phyloP scores from a whole-genome alignment of 1,140 invertebrate genomes.

The Rhizoglyphus robini region DNA sequence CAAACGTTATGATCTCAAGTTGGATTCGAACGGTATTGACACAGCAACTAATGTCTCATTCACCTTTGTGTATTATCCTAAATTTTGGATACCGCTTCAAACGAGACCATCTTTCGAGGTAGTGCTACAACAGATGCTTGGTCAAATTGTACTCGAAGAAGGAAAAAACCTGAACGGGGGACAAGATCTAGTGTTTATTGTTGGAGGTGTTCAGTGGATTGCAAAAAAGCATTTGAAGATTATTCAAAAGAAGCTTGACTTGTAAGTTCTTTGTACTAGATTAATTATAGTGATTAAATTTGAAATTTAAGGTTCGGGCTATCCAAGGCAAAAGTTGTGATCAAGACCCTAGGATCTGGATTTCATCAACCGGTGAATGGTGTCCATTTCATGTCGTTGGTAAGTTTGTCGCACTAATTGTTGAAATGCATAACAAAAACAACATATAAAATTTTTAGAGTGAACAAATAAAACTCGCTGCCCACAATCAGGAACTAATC shows the following conservation, averaged over 20 bases:
- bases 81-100: conserved; percentile 40
- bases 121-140: conserved; percentile 37
- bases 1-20: conserved; percentile 36
- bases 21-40: conserved; percentile 26
- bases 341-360: conserved; percentile 40
- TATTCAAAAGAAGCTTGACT: conserved; percentile 32
- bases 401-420: conserved; percentile 26
- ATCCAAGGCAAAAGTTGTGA: conserved; percentile 32
- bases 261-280: conserved; percentile 31
- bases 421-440: background rate
- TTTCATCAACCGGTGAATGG: conserved; percentile 40
- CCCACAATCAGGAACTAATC: conserved; percentile 33
- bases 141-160: conserved; percentile 25
- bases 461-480: conserved; percentile 33
- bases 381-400: conserved; percentile 34
- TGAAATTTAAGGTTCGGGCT: background rate
- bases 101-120: conserved; percentile 38
- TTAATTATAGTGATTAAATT: background rate
- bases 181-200: conserved; percentile 32
- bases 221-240: conserved; percentile 36
- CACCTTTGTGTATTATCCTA: conserved; percentile 41
- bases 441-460: conserved; percentile 28
- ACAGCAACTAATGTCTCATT: conserved; percentile 35
- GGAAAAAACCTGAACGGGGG: too few relatives aligned
- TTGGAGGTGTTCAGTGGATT: conserved; percentile 42